These are phyloP conservation scores for Clostera curtula DNA, from an alignment of 2,888 invertebrate species.

Conservation along the genomic window DNA sequence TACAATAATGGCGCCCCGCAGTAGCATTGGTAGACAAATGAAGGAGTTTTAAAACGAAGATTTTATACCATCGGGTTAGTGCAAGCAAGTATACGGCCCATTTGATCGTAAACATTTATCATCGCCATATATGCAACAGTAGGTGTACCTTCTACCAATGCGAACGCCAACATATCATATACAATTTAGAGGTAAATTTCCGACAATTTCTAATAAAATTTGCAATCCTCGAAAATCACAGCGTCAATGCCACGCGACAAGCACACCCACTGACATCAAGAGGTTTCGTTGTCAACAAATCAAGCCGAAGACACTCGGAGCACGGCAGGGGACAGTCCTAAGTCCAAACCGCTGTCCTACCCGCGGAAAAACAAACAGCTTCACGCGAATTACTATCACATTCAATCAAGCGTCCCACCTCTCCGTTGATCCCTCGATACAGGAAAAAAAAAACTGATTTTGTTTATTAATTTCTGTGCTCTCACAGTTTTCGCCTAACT, in stretches of 20 bases:
- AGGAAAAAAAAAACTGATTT: slow-evolving; percentile 54
- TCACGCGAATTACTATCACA: slow-evolving; percentile 64
- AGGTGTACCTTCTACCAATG: too few species aligned
- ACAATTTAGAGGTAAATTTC: too few species aligned
- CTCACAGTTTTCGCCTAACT: slow-evolving; percentile 70
- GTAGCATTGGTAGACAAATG: too few species aligned
- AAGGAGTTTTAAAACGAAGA: too few species aligned
- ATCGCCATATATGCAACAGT: too few species aligned
- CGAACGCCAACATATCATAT: too few species aligned
- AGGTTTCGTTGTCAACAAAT: slow-evolving; percentile 59
- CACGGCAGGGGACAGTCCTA: slow-evolving; percentile 13
- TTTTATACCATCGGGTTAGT: too few species aligned
- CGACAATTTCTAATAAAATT: too few species aligned
- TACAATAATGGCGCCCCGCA: too few species aligned
- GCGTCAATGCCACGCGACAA: slow-evolving; percentile 24
- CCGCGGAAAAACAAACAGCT: slow-evolving; percentile 41
- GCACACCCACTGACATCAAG: slow-evolving; percentile 33
- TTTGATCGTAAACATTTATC: too few species aligned
- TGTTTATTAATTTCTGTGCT: slow-evolving; percentile 38
- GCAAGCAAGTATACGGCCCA: too few species aligned
- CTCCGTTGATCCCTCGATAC: slow-evolving; percentile 64
- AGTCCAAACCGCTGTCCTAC: slow-evolving; percentile 33
- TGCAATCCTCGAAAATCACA: slow-evolving; percentile 13
- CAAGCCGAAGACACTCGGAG: slow-evolving; percentile 41
- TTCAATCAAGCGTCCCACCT: slow-evolving; percentile 34